These are phyloP conservation scores for Tinea trinotella DNA, from an alignment of 2,888 invertebrate species.

Conservation along the genomic window DNA sequence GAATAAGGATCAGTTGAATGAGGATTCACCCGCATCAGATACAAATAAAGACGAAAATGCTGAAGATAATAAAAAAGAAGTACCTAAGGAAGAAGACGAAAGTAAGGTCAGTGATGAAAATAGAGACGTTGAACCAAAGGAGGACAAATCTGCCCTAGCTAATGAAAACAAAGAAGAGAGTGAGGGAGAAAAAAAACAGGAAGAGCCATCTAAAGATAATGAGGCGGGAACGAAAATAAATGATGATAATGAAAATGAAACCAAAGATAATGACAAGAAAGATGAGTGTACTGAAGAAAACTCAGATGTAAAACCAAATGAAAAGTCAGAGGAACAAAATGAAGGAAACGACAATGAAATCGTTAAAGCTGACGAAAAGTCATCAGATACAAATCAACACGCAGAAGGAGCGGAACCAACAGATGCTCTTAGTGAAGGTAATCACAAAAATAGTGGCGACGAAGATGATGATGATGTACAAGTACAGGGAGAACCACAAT, in stretches of 20 bases:
- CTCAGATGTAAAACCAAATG: slow-evolving; percentile 20
- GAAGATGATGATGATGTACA: slow-evolving; percentile 72
- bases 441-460: slow-evolving; percentile 48
- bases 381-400: slow-evolving; percentile 10
- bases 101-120: slow-evolving; percentile 21
- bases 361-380: slow-evolving; percentile 22
- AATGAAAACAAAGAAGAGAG: slow-evolving; percentile 27
- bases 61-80: slow-evolving; percentile 21
- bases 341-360: slow-evolving; percentile 19
- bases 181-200: slow-evolving; percentile 20
- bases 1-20: too few species aligned
- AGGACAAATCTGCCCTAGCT: slow-evolving; percentile 28
- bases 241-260: slow-evolving; percentile 24
- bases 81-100: slow-evolving; percentile 20
- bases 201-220: not conserved
- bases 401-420: slow-evolving; percentile 20
- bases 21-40: slow-evolving; percentile 25
- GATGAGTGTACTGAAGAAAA: slow-evolving; percentile 25
- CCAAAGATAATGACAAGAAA: slow-evolving; percentile 25
- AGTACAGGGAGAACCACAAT: slow-evolving; percentile 58
- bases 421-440: slow-evolving; percentile 47
- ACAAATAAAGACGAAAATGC: slow-evolving; percentile 19
- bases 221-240: slow-evolving; percentile 20
- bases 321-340: slow-evolving; percentile 19
- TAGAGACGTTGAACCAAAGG: slow-evolving; percentile 14